Evolutionary conservation across 2,113 vertebrate genomes (phyloP).

Genomic region (Urocynchramus pylzowi): DNA sequence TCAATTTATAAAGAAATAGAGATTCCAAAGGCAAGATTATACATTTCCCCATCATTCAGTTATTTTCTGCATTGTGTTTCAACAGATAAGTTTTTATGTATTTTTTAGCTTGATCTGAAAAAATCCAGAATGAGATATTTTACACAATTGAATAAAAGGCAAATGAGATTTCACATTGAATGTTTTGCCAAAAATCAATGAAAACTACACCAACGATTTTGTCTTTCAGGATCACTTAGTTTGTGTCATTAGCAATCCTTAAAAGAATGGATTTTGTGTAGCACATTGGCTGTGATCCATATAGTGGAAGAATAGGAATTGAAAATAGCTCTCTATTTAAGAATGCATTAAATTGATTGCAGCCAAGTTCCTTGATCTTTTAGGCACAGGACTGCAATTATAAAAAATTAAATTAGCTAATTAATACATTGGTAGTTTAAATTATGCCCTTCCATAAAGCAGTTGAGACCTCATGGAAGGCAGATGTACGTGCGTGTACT

Average conservation of each 20-base stretch:
- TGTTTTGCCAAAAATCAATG: neutral
- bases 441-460: neutral
- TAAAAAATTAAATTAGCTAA: constrained; percentile 35
- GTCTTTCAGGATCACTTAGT: constrained; percentile 17
- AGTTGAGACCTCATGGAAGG: neutral
- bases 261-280: constrained; percentile 28
- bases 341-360: constrained; percentile 14
- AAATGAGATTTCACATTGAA: neutral
- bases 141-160: neutral
- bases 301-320: neutral
- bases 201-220: neutral
- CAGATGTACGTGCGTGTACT: neutral
- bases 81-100: neutral
- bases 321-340: constrained; percentile 7
- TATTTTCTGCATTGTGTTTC: neutral
- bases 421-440: constrained; percentile 24
- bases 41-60: neutral
- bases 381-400: neutral
- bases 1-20: neutral
- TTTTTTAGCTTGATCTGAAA: neutral
- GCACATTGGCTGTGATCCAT: neutral
- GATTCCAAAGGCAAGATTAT: neutral
- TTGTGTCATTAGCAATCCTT: constrained; percentile 19
- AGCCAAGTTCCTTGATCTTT: neutral
- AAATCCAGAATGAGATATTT: neutral